Evolutionary conservation across 2,113 vertebrate species (phyloP).

Genomic region (Sitta europaea): DNA sequence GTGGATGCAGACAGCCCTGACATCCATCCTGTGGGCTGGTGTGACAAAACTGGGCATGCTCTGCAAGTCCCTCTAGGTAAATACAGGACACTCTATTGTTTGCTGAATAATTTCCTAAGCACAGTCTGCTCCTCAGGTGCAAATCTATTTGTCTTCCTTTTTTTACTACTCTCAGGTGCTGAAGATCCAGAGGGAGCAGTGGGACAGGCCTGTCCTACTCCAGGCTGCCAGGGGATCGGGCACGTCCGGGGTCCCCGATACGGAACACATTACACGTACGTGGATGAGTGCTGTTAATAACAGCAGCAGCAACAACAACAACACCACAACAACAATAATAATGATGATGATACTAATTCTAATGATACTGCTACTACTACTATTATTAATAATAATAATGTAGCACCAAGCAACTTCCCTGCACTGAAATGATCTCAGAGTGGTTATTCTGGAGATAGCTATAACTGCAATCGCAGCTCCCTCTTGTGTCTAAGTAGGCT

Average conservation of each 20-base stretch:
- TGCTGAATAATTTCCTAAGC: fast-evolving
- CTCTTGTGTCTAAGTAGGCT: slow-evolving; percentile 38
- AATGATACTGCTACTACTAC: not conserved
- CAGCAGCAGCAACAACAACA: not conserved
- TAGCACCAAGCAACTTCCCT: not conserved
- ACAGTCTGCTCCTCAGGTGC: not conserved
- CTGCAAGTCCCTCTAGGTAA: slow-evolving; percentile 83
- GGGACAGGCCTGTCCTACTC: slow-evolving; percentile 85
- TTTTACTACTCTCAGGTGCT: not conserved
- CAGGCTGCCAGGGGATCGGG: slow-evolving; percentile 85
- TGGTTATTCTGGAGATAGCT: not conserved
- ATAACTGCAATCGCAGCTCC: slow-evolving; percentile 33
- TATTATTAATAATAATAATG: too few species aligned
- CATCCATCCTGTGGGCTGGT: slow-evolving; percentile 88
- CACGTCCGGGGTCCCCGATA: slow-evolving; percentile 86
- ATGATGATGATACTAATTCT: too few species aligned
- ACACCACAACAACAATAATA: too few species aligned
- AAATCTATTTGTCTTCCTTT: not conserved
- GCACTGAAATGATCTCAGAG: not conserved
- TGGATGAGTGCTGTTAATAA: not conserved
- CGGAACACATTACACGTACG: slow-evolving; percentile 88
- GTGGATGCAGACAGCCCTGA: slow-evolving; percentile 85
- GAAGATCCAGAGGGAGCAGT: slow-evolving; percentile 62
- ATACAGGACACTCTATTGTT: not conserved
- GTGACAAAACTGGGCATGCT: slow-evolving; percentile 86